These are phyloP conservation scores for Clarias platycephalus DNA, from an alignment of 2,797 vertebrate species.

Conservation along the genomic window DNA sequence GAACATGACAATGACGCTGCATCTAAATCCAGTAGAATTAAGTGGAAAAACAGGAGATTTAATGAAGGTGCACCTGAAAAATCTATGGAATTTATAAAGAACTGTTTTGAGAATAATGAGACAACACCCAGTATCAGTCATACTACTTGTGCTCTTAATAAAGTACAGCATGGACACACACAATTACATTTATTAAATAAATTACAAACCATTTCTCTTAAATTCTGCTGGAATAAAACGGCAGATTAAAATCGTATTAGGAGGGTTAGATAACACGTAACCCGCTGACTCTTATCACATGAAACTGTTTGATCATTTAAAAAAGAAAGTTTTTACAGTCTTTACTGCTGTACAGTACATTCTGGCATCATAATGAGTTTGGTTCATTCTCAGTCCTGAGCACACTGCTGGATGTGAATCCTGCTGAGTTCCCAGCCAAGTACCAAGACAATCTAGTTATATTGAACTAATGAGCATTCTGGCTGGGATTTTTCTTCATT, in stretches of 20 bases:
- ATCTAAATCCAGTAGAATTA: background rate
- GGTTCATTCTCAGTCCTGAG: background rate
- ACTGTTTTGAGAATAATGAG: background rate
- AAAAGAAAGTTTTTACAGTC: background rate
- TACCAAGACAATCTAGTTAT: slow-evolving; percentile 4
- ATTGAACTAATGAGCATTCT: slow-evolving; percentile 6
- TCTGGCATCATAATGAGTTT: background rate
- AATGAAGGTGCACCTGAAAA: background rate
- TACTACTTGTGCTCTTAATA: background rate
- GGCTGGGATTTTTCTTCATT: slow-evolving; percentile 10
- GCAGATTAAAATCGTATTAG: background rate
- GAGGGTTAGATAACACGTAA: background rate
- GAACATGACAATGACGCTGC: background rate
- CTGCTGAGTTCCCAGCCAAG: slow-evolving; percentile 3
- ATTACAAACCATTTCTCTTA: background rate
- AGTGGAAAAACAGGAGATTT: background rate
- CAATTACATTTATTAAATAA: background rate
- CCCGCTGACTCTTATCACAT: background rate
- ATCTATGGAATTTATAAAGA: background rate
- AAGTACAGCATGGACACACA: background rate
- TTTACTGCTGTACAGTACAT: background rate
- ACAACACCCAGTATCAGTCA: background rate
- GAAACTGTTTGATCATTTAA: background rate
- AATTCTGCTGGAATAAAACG: background rate
- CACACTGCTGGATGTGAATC: background rate